These are phyloP conservation scores for Melanitta fusca DNA, from an alignment of 2,797 vertebrate genomes.

Conservation along the genomic window DNA sequence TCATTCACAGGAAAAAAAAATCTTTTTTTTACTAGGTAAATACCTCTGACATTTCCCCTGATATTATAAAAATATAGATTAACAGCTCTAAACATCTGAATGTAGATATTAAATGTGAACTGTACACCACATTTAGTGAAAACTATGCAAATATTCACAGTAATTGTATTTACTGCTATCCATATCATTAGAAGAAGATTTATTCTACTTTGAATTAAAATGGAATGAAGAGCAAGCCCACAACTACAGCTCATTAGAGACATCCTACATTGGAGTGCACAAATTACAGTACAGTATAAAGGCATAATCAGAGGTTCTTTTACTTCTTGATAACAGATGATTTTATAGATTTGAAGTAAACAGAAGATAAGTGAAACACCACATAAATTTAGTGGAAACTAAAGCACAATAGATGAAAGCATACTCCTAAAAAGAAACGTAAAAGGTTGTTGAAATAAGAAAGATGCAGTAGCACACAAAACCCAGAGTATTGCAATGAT, in stretches of 20 bases:
- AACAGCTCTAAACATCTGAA: neutral
- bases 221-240: neutral
- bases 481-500: neutral
- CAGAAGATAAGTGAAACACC: neutral
- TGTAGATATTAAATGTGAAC: neutral
- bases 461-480: neutral
- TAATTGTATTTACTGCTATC: neutral
- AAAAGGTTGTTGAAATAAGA: neutral
- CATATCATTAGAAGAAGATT: neutral
- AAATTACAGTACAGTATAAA: conserved; percentile 9
- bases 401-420: neutral
- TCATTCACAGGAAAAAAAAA: neutral
- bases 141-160: neutral
- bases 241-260: conserved; percentile 38
- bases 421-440: neutral
- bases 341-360: neutral
- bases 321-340: neutral
- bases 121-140: neutral
- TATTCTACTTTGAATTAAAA: neutral
- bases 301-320: conserved; percentile 21
- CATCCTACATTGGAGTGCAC: neutral
- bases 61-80: neutral
- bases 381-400: neutral
- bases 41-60: neutral
- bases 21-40: neutral